Conservation (phyloP, 2,113 vertebrate genomes). For the Gymnogyps californianus region DNA sequence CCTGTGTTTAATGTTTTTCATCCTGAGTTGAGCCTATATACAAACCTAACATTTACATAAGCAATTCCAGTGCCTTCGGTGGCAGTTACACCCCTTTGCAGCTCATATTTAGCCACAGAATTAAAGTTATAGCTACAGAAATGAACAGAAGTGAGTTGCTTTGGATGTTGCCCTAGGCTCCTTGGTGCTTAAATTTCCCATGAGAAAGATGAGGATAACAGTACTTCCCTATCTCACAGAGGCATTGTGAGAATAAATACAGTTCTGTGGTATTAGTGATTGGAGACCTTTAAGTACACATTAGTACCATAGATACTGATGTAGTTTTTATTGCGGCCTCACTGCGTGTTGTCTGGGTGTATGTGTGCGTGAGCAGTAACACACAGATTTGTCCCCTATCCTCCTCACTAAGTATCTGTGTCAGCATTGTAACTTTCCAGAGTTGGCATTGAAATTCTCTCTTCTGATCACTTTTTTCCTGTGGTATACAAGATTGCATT, state of each 20-base stretch:
- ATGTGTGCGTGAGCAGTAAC: neutral
- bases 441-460: neutral
- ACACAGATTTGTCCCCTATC: neutral
- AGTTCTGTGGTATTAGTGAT: neutral
- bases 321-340: neutral
- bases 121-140: neutral
- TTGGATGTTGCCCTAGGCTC: neutral
- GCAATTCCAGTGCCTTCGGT: neutral
- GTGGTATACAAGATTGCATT: neutral
- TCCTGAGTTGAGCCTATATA: conserved; percentile 31
- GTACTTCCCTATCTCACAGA: neutral
- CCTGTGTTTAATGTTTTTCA: conserved; percentile 58
- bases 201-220: neutral
- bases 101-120: neutral
- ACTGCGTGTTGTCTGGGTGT: neutral
- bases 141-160: neutral
- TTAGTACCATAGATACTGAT: neutral
- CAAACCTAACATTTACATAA: conserved; percentile 16
- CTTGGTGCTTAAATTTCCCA: neutral
- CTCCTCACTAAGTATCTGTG: neutral
- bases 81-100: neutral
- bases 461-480: neutral
- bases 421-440: neutral
- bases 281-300: neutral
- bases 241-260: neutral